Evolutionary conservation across 53 echinoderm and acorn worm species (phyloP).

Genomic region (Patiria pectinifera): DNA sequence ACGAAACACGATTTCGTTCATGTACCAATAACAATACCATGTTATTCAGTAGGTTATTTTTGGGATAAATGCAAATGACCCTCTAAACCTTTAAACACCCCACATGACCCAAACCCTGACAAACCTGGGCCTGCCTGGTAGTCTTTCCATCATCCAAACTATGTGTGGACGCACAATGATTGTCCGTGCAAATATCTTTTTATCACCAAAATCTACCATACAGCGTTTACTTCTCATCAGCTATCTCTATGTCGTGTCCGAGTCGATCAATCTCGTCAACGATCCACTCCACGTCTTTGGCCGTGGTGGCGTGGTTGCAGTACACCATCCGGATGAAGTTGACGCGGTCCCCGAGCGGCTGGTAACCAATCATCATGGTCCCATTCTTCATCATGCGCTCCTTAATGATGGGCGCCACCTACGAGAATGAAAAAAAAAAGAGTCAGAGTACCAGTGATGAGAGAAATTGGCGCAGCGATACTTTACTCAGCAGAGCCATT

Average conservation of each 20-base stretch:
- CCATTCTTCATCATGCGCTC: constrained; percentile 85
- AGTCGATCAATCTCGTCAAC: constrained; percentile 82
- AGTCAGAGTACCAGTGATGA: too few species aligned
- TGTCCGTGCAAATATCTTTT: not conserved
- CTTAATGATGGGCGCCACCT: constrained; percentile 96
- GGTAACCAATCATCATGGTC: constrained; percentile 83
- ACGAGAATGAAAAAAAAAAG: not conserved
- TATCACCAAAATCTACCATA: not conserved
- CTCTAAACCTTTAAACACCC: too few species aligned
- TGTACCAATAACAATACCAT: too few species aligned
- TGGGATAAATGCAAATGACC: too few species aligned
- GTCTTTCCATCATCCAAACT: too few species aligned
- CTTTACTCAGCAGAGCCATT: too few species aligned
- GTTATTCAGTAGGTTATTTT: too few species aligned
- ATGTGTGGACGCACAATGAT: not conserved
- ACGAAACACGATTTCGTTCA: too few species aligned
- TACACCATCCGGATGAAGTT: constrained; percentile 89
- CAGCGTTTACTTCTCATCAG: constrained; percentile 3
- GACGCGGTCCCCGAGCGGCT: constrained; percentile 76
- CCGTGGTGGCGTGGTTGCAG: constrained; percentile 70
- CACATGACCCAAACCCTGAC: too few species aligned
- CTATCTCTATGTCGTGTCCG: constrained; percentile 71
- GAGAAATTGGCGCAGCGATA: too few species aligned
- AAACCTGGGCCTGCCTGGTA: too few species aligned
- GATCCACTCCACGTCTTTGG: constrained; percentile 71